These are phyloP conservation scores for Mesembrinibis cayennensis DNA, from an alignment of 2,113 vertebrate species.

Conservation along the genomic window DNA sequence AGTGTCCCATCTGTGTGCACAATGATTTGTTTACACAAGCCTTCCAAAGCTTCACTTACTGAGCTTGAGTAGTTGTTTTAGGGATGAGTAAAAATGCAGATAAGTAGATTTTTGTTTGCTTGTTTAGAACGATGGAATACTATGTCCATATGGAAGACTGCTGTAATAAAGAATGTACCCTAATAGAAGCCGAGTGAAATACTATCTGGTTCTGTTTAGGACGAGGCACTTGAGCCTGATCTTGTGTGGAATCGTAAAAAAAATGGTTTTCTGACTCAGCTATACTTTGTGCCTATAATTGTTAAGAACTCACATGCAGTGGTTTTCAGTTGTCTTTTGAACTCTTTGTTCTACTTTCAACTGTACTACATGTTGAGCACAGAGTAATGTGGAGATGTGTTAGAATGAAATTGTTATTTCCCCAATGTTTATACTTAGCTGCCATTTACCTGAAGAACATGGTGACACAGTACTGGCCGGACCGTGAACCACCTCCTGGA, in stretches of 20 bases:
- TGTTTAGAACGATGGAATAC: neutral
- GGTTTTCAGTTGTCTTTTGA: neutral
- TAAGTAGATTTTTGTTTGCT: neutral
- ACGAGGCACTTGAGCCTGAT: neutral
- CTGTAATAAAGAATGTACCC: neutral
- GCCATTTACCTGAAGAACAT: slow-evolving; percentile 99
- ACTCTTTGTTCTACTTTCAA: neutral
- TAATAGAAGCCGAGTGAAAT: neutral
- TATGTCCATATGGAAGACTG: neutral
- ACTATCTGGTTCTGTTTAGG: neutral
- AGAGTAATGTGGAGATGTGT: neutral
- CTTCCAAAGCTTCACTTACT: neutral
- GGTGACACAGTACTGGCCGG: slow-evolving; percentile 98
- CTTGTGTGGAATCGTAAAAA: neutral
- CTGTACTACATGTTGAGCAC: neutral
- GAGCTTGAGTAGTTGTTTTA: neutral
- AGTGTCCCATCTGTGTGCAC: neutral
- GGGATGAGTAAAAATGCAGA: neutral
- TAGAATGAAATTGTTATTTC: neutral
- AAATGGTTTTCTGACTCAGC: neutral
- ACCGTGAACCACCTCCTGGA: slow-evolving; percentile 88
- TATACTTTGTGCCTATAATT: neutral
- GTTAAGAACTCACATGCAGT: neutral
- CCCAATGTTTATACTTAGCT: slow-evolving; percentile 69
- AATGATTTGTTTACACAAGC: neutral